Evolutionary conservation across 2,888 invertebrate species (phyloP), one percentile per base, ranked within the genome.

Genomic region (Chaitophorus viminalis): DNA sequence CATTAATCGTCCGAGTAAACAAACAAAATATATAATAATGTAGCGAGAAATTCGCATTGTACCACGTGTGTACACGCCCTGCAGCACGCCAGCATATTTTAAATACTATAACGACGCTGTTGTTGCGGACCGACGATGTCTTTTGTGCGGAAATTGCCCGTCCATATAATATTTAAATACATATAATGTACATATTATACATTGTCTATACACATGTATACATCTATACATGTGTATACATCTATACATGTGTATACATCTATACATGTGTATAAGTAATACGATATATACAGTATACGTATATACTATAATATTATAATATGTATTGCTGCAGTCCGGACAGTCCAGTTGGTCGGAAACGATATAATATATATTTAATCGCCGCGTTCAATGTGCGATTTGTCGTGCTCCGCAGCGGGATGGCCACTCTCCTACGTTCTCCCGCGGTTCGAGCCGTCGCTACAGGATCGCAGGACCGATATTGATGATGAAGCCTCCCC

Each of bases 1-100:
- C 85, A 77, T 77, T 46, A 68, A 77, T 65, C 84, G 46, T 85
- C 18, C 31, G 68, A 46, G 77, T 52, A 68, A 85, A 77, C 85
- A 77, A 77, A 77, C 36, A 77, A 77, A 85, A 85, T 84, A 83
- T 46, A 11, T 14, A 11, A 14, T 83, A 72, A 36, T 74, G 14
- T 33, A 33, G 33, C 33, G 72, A 72, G 31, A 8, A 33, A 68
- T 68, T n/a, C 29, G 68, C 29, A 29, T 68, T 68, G 68, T 68
- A 68, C 29, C 25, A 25, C 60, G 21, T 25, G 21, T 25, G 60
- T 25, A 60, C 60, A 25, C 25, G 60, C 14, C 5, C 29, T 46
- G 52, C 8, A 17, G 70, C 31, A 46, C n/a, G n/a, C 46, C 46
- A 14, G 14, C 52, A 54, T n/a, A n/a, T 78, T 14, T 60, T 9